Evolutionary conservation across 2,797 vertebrate species (phyloP), one percentile per base, ranked within the genome.

Genomic region (Coregonus ussuriensis): DNA sequence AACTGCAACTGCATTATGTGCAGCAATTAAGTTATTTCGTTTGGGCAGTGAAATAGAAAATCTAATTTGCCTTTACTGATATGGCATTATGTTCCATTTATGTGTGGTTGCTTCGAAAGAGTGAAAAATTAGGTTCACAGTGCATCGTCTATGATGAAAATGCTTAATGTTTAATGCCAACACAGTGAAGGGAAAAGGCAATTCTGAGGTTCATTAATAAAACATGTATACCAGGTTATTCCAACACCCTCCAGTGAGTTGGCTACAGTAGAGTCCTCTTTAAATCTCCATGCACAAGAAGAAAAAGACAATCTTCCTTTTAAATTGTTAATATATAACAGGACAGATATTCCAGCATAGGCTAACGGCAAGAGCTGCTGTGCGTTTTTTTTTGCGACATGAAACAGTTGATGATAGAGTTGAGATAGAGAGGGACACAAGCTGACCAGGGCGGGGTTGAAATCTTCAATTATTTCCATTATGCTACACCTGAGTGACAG

Each of bases 301-400:
- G 68, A 37, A 54, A 53, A 72, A 33, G 16, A 72, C 7, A 54
- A 31, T 72, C 4, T 37, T 59, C 52, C 14, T 41, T 7, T 71
- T 83, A 14, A 82, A 88, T 84, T 77, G 86, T 85, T 88, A 51
- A 89, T 84, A 51, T 37, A 1, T 37, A 68, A 35, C 31, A 47
- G 68, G 29, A 65, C 41, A 21, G 3, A 72, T 59, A 41, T 67
- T 79, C 66, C 67, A 31, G 69, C 67, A 71, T 37, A 56, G 51
- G 41, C 62, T 31, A 21, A 74, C 5, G 41, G 71, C 59, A 54
- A 74, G 62, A 31, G 18, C 2, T 13, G 16, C 15, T 21, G 56
- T 53, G n/a, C n/a, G 51, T 54, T 16, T 67, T 2, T 33, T 16
- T 68, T 53, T 63, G 54, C 16, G n/a, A 65, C 25, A 15, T 68